phyloP scores from a whole-genome alignment of 2,113 vertebrate genomes.

The Phyllostomus discolor region DNA sequence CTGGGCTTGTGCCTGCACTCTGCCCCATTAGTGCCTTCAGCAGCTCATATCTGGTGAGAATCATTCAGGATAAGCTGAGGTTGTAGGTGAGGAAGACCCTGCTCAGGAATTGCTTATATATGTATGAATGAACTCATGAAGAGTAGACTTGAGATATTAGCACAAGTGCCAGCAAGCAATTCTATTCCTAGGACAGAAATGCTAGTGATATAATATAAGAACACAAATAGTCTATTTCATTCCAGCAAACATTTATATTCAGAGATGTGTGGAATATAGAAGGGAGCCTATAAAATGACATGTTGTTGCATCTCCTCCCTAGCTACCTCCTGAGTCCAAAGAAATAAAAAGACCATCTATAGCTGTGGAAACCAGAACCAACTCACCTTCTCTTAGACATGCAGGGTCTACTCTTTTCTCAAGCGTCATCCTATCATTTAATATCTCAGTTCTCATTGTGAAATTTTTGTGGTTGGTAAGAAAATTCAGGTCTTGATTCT shows the following conservation, averaged over 20 bases:
- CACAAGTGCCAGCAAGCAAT: neutral
- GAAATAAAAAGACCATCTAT: slow-evolving; percentile 17
- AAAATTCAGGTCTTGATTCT: neutral
- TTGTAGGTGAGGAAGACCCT: neutral
- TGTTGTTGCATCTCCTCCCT: neutral
- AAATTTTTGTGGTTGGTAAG: neutral
- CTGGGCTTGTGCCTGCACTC: neutral
- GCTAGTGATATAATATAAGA: neutral
- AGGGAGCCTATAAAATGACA: neutral
- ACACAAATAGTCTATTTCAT: neutral
- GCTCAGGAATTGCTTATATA: neutral
- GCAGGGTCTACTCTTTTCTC: neutral
- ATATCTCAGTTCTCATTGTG: slow-evolving; percentile 17
- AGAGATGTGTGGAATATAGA: neutral
- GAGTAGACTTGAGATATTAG: neutral
- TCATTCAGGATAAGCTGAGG: neutral
- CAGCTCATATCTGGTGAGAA: neutral
- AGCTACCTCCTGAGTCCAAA: neutral
- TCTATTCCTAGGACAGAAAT: slow-evolving; percentile 24
- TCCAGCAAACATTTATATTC: slow-evolving; percentile 6
- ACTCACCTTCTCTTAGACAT: slow-evolving; percentile 40
- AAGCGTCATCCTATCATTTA: neutral
- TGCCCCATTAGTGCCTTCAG: neutral
- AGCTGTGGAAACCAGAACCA: neutral
- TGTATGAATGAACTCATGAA: neutral